Conservation (phyloP, 1,140 invertebrate species). For the Pinna nobilis region DNA sequence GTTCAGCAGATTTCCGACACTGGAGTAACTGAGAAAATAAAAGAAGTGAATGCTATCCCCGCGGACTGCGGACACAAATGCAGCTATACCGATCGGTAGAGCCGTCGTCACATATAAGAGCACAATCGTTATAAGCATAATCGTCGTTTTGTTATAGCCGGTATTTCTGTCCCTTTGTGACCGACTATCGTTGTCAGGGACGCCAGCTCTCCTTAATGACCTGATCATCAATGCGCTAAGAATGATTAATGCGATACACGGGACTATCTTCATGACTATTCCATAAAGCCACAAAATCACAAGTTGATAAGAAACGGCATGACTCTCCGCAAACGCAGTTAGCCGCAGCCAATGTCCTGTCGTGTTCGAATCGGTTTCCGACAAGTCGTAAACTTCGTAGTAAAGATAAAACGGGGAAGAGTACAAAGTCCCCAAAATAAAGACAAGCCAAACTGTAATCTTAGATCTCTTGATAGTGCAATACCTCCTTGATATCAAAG, state of each 20-base stretch:
- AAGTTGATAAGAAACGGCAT: background rate
- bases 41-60: constrained; percentile 4
- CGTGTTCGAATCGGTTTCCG: background rate
- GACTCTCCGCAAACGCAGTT: constrained; percentile 3
- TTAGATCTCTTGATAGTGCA: background rate
- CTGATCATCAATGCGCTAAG: constrained; percentile 2
- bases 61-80: constrained; percentile 1
- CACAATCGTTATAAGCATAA: constrained; percentile 10
- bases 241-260: constrained; percentile 2
- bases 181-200: background rate
- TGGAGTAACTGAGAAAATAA: constrained; percentile 7
- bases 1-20: background rate
- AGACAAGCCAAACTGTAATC: background rate
- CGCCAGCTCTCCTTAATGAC: background rate
- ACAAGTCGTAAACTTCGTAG: constrained; percentile 3
- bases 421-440: background rate
- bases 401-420: constrained; percentile 17
- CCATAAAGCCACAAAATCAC: constrained; percentile 19
- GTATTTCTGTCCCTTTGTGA: background rate
- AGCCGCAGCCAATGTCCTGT: constrained; percentile 5
- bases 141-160: constrained; percentile 6
- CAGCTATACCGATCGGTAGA: constrained; percentile 10
- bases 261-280: background rate
- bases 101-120: constrained; percentile 3
- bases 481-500: background rate